Base-by-base conservation (phyloP, 2,888 invertebrate species). In the Schrankia costaestrigalis region DNA sequence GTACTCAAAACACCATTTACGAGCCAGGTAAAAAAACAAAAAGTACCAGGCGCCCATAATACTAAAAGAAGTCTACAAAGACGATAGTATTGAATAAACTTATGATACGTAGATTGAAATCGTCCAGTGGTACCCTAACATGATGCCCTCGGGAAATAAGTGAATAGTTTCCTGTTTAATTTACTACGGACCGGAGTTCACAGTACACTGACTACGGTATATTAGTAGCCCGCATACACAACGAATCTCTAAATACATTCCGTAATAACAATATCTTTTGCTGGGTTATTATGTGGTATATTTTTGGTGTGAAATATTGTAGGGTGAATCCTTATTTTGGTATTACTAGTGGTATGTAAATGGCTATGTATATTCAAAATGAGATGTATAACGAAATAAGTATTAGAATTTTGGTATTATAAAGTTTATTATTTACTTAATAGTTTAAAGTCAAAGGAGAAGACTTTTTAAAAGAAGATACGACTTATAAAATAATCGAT, bases 91-190 rank as follows among this genome's bases (percentile, higher is more conserved):
- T 37, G 41, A 52, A 56, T 49, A 49, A 49, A 53, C 49, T 56
- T 43, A 46, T 43, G 46, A 56, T 47, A 43, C 39, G 37, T 56
- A 50, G 43, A 56, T 56, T 51, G 54, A 56, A 53, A 51, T 54
- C 51, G 42, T 48, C 42, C 46, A 33, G 46, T 54, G 47, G 36
- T 35, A 37, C 44, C 46, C 42, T 43, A 39, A 13, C 40, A 42
- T 36, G 32, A 31, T 32, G 21, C 76, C 61, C 68, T 15, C 12
- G 73, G 77, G 77, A 78, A 77, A 78, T 78, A 73, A 68, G 63
- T 62, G 67, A 68, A 68, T 74, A 71, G 76, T 75, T 70, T 48
- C 58, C 56, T 71, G 71, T 75, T 76, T 73, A 78, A 77, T 77
- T 74, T 76, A 70, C 58, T 62, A 50, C 56, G 46, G 46, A 41